phyloP scores from a whole-genome alignment of 2,797 vertebrate genomes.

The Natrix natrix region DNA sequence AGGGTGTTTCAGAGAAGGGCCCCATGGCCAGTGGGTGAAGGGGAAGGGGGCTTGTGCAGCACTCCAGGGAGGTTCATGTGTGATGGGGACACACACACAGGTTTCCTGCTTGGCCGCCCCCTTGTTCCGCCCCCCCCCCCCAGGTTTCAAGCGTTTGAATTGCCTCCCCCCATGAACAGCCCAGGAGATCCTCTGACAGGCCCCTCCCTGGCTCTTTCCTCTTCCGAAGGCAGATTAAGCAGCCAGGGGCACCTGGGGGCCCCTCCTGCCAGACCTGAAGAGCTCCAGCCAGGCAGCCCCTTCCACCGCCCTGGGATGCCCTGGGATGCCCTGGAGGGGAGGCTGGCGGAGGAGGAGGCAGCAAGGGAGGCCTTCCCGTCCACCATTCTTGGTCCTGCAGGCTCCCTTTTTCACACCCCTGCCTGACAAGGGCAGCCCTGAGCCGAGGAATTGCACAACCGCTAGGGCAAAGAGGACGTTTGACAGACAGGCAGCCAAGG shows the following conservation, averaged over 20 bases:
- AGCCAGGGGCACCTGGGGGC: too few relatives aligned
- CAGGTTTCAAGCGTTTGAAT: neutral
- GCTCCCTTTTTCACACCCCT: neutral
- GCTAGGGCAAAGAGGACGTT: neutral
- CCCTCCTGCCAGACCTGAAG: neutral
- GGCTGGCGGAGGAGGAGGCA: too few relatives aligned
- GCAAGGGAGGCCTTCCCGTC: too few relatives aligned
- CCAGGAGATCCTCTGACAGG: neutral
- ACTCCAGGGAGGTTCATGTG: neutral
- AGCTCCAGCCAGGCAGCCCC: too few relatives aligned
- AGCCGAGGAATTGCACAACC: neutral
- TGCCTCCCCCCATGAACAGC: accelerated
- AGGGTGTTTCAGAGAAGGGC: neutral
- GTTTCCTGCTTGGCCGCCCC: neutral
- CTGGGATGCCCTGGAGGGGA: neutral
- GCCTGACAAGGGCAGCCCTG: neutral
- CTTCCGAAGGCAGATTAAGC: neutral
- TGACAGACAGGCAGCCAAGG: neutral
- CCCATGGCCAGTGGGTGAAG: neutral
- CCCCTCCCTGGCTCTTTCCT: neutral
- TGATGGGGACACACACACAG: too few relatives aligned
- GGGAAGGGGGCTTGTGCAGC: neutral
- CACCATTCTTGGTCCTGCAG: neutral
- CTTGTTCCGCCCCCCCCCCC: accelerated
- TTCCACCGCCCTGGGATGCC: too few relatives aligned